Evolutionary conservation across 1,140 invertebrate species (phyloP), one percentile per base, ranked within the genome.

Genomic region (Ceratina japonica): DNA sequence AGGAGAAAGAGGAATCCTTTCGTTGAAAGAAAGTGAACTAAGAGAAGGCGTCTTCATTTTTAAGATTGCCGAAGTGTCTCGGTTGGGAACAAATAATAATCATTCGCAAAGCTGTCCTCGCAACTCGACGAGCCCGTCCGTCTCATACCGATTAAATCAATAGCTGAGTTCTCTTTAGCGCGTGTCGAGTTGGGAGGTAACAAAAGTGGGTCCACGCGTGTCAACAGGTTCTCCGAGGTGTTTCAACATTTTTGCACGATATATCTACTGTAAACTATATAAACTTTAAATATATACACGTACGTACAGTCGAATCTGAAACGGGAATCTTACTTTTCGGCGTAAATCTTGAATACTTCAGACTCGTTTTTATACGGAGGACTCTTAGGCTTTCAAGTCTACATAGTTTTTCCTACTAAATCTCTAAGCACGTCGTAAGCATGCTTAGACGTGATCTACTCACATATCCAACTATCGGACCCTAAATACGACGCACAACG

Each of bases 31-130:
- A 7, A 51, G 16, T 4, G 8, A 16, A 51, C 13, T 8, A 3
- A 54, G 15, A 24, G 61, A 58, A 54, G 20, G n/a, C 49, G 20
- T 13, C 15, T n/a, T 71, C n/a, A 13, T 16, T 18, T 44, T 16
- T 65, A 5, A 71, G 22, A 51, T 8, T 22, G 44, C 44, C 49
- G 12, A 64, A 56, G 10, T 63, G 73, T 72, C 73, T 79, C 44
- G 66, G 69, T 37, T 78, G 79, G 79, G 68, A 81, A 81, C 75
- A 78, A 77, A 49, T 68, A 73, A 74, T 20, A 72, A 76, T 71
- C 22, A 65, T 62, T 56, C 20, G 37, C 31, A 56, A 56, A 49
- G 15, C 54, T 7, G 24, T 51, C 20, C 79, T 81, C 72, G 54
- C 69, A 75, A 66, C 68, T 75, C 65, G 73, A 81, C 78, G 44